These are phyloP conservation scores for Ceraclea dissimilis DNA, from an alignment of 2,888 invertebrate species.

Conservation along the genomic window DNA sequence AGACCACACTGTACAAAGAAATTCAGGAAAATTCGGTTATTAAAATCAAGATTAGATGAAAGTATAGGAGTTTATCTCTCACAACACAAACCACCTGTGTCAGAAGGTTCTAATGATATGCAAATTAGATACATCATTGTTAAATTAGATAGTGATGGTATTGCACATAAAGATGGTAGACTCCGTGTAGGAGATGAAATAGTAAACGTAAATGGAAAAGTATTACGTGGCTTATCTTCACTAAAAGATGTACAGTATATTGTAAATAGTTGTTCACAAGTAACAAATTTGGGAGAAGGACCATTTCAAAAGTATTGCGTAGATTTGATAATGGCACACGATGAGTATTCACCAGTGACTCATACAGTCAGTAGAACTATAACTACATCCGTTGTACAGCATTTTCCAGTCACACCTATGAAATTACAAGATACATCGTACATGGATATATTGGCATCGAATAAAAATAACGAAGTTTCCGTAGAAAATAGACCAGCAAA, in stretches of 20 bases:
- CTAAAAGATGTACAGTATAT: slow-evolving; percentile 57
- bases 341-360: slow-evolving; percentile 51
- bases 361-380: slow-evolving; percentile 37
- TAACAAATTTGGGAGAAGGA: slow-evolving; percentile 36
- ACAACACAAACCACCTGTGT: slow-evolving; percentile 53
- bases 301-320: slow-evolving; percentile 46
- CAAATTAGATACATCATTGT: slow-evolving; percentile 57
- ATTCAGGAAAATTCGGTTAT: slow-evolving; percentile 57
- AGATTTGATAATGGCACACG: slow-evolving; percentile 57
- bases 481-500: not conserved
- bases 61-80: slow-evolving; percentile 65
- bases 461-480: not conserved
- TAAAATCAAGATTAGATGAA: slow-evolving; percentile 58
- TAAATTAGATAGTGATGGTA: slow-evolving; percentile 56
- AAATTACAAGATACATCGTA: slow-evolving; percentile 15
- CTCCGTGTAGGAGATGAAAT: slow-evolving; percentile 82
- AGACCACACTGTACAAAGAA: slow-evolving; percentile 54
- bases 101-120: slow-evolving; percentile 44
- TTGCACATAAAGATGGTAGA: slow-evolving; percentile 71
- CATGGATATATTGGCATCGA: slow-evolving; percentile 7
- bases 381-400: slow-evolving; percentile 24
- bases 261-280: slow-evolving; percentile 47
- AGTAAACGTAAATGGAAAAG: slow-evolving; percentile 78
- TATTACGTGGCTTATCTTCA: slow-evolving; percentile 65
- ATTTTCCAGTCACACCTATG: slow-evolving; percentile 21